phyloP scores from a whole-genome alignment of 2,888 invertebrate genomes.

The Thera obeliscata region DNA sequence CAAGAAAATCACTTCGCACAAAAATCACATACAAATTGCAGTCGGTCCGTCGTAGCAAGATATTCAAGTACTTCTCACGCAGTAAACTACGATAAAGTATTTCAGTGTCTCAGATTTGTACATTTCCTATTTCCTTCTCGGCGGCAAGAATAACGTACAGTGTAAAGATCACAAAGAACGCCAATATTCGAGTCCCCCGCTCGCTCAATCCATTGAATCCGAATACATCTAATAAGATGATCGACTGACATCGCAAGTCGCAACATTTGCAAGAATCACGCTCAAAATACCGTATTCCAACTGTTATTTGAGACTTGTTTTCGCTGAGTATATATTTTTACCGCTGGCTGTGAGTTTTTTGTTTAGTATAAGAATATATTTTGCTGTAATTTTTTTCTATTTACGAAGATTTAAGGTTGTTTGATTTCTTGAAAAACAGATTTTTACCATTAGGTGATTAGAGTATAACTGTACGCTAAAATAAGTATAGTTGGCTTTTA shows the following conservation, averaged over 20 bases:
- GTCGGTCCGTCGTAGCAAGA: background rate
- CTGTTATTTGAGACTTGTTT: constrained; percentile 27
- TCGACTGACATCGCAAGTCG: constrained; percentile 39
- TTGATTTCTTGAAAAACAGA: too few relatives aligned
- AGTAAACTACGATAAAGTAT: constrained; percentile 12
- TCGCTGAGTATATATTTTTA: constrained; percentile 20
- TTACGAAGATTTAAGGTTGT: too few relatives aligned
- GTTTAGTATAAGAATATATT: constrained; percentile 4
- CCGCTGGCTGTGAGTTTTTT: constrained; percentile 7
- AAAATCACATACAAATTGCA: background rate
- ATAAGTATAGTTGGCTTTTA: too few relatives aligned
- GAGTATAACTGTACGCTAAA: too few relatives aligned
- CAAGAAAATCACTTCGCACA: background rate
- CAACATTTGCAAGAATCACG: constrained; percentile 28
- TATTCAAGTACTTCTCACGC: constrained; percentile 1
- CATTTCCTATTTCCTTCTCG: constrained; percentile 10
- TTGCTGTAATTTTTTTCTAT: background rate
- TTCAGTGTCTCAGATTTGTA: constrained; percentile 12
- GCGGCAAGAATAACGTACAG: constrained; percentile 30
- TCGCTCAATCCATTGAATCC: constrained; percentile 48
- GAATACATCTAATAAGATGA: constrained; percentile 51
- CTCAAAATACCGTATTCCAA: constrained; percentile 24
- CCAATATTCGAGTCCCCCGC: constrained; percentile 44
- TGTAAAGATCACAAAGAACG: constrained; percentile 35
- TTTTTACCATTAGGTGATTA: too few relatives aligned